These are phyloP conservation scores for Coboldia fuscipes DNA, from an alignment of 1,140 invertebrate genomes.

Conservation along the genomic window DNA sequence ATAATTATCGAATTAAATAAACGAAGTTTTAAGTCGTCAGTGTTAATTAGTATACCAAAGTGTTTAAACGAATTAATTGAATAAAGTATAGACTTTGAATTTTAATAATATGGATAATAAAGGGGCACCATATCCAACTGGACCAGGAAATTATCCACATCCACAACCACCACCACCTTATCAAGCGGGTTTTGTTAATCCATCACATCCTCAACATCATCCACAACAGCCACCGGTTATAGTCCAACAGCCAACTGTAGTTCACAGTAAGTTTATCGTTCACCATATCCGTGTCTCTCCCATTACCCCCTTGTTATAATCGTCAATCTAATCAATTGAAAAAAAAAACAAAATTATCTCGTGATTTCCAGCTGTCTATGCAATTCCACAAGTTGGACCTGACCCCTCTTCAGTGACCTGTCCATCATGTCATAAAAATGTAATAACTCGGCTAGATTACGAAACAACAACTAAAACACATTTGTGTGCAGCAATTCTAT, in stretches of 20 bases:
- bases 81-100: no score
- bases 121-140: not conserved
- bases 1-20: no score
- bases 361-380: not conserved
- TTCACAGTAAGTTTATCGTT: not conserved
- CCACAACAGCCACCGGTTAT: not conserved
- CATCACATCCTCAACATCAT: not conserved
- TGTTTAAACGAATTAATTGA: no score
- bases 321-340: not conserved
- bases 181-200: not conserved
- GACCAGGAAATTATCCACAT: not conserved
- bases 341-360: no score
- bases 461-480: constrained; percentile 33
- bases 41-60: no score
- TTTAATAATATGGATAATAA: no score
- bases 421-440: constrained; percentile 28
- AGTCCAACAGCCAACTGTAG: not conserved
- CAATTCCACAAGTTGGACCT: constrained; percentile 19
- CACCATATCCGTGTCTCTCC: not conserved
- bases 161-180: not conserved
- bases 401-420: constrained; percentile 24
- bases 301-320: not conserved
- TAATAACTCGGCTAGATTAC: constrained; percentile 26
- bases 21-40: no score
- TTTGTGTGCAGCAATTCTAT: constrained; percentile 31